These are phyloP conservation scores for Echinarachnius parma DNA, from an alignment of 53 echinoderm and acorn worm genomes.

Conservation along the genomic window DNA sequence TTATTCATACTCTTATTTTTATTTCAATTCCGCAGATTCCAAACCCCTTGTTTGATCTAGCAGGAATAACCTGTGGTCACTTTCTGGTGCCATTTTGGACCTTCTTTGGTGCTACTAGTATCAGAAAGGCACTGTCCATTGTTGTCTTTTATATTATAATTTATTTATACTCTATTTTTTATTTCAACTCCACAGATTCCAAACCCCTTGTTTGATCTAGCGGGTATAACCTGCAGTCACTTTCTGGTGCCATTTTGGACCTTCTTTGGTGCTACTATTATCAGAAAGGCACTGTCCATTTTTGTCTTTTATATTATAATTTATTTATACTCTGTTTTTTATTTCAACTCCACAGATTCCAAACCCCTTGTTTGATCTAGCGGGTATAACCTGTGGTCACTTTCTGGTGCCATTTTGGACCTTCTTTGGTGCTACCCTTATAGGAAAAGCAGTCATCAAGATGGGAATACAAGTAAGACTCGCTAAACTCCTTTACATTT, in stretches of 20 bases:
- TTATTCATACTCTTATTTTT: no score
- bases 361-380: constrained; percentile 94
- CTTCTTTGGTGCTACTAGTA: constrained; percentile 82
- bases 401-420: constrained; percentile 97
- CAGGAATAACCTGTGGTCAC: constrained; percentile 86
- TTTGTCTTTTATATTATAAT: no score
- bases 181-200: no score
- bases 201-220: no score
- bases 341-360: constrained; percentile 80
- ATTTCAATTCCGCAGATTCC: no score
- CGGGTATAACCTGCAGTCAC: constrained; percentile 85
- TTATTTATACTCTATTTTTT: no score
- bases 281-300: no score
- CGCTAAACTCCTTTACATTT: no score
- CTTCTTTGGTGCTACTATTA: constrained; percentile 83
- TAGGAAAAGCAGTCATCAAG: constrained; percentile 91
- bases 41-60: no score
- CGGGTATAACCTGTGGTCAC: constrained; percentile 97
- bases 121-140: no score
- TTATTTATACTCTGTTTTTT: no score
- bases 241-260: constrained; percentile 87
- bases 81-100: constrained; percentile 87
- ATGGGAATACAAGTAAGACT: constrained; percentile 90
- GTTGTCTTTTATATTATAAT: no score
- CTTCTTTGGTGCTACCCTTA: constrained; percentile 95